Percentiles rank a stretch among this genome's conserved stretches.
Conservation (phyloP, 1,140 invertebrate species). For the Ostrea edulis region DNA sequence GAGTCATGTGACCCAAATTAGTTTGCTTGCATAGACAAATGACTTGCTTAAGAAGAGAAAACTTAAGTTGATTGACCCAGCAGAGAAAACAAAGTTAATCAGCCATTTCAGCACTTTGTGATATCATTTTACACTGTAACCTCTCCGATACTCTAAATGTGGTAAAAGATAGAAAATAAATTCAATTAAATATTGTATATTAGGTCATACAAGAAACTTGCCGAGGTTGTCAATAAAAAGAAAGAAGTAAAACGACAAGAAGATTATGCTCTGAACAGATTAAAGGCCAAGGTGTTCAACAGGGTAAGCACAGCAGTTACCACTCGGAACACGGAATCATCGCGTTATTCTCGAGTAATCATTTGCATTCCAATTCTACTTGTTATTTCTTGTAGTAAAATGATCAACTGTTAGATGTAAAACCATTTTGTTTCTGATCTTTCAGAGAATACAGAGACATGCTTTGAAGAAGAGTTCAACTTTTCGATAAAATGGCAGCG, state of each 20-base stretch:
- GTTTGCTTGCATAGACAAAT: too few species aligned
- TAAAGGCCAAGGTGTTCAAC: slow-evolving; percentile 72
- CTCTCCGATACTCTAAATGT: too few species aligned
- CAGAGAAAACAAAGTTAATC: too few species aligned
- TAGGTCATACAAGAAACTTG: slow-evolving; percentile 75
- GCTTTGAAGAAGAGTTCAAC: slow-evolving; percentile 52
- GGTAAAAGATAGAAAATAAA: too few species aligned
- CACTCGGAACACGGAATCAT: background rate
- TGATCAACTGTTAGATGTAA: background rate
- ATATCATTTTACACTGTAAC: too few species aligned
- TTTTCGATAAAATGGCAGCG: slow-evolving; percentile 37
- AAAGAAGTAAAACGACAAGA: slow-evolving; percentile 62
- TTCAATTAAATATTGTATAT: slow-evolving; percentile 36
- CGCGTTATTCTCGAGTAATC: too few species aligned
- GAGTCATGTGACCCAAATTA: too few species aligned
- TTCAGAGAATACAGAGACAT: slow-evolving; percentile 62
- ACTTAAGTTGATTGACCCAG: too few species aligned
- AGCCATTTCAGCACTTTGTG: too few species aligned
- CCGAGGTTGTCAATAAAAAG: slow-evolving; percentile 71
- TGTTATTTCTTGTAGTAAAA: background rate
- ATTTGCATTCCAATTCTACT: too few species aligned
- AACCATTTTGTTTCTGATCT: slow-evolving; percentile 24
- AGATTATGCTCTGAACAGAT: slow-evolving; percentile 71
- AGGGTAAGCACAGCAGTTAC: slow-evolving; percentile 61
- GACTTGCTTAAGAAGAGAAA: too few species aligned